Evolutionary conservation across 2,888 invertebrate genomes (phyloP), one percentile per base, ranked within the genome.

Genomic region (Salticus scenicus): DNA sequence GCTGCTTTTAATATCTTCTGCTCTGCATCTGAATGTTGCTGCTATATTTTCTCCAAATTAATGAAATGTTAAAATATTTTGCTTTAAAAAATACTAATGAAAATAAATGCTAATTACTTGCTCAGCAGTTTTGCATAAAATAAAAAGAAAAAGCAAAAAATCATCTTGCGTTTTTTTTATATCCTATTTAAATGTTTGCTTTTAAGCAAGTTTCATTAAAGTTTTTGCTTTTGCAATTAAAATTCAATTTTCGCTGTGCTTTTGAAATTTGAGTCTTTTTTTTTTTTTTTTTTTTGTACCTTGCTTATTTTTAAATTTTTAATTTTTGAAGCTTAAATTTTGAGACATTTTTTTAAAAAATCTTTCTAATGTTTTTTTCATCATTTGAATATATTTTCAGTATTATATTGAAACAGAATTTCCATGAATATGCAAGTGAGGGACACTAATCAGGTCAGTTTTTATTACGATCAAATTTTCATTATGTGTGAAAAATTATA

Each of bases 371-470:
- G 47, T 63, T 85, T 85, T 84, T 79, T 86, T 66, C 85, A 75
- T 80, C 85, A 86, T 86, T 86, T 86, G 85, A 86, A 86, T 86
- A 86, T 86, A 86, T 86, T 86, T 86, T 86, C 85, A 86, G 85
- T 86, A 86, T 80, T 86, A 86, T 86, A 76, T 80, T 47, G 85
- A 86, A 86, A 86, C 85, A 78, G 85, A 86, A 80, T 80, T 86
- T 86, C 85, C 85, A 70, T 86, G 85, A 86, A 42, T 75, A n/a
- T 76, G 42, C 67, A 72, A 86, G 79, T 41, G 80, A 79, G 37
- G 75, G 75, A 73, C 71, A 51, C 73, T 80, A 42, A 71, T 24
- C 79, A 86, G 85, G 85, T 86, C 72, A 86, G 85, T 86, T 80
- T 66, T 24, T 71, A 73, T 79, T 77, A 63, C 42, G 47, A 66